phyloP scores from a whole-genome alignment of 2,113 vertebrate genomes.

The Oreochromis niloticus region DNA sequence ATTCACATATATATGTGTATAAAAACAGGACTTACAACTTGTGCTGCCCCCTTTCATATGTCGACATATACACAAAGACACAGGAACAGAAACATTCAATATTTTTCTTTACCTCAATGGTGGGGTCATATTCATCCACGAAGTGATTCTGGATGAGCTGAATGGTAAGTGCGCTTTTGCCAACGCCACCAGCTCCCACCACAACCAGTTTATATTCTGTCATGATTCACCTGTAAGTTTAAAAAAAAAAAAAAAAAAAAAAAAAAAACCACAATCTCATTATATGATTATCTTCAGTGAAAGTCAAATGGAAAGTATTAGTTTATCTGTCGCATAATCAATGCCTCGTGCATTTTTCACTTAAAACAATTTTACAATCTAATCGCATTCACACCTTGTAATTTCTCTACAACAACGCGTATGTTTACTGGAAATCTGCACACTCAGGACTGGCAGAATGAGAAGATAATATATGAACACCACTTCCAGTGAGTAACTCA shows the following conservation, averaged over 20 bases:
- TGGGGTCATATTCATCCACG: conserved; percentile 78
- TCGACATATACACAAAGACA: background rate
- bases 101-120: conserved; percentile 70
- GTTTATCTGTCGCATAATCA: background rate
- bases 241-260: background rate
- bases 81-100: background rate
- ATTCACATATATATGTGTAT: background rate
- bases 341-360: background rate
- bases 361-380: background rate
- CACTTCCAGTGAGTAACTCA: background rate
- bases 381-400: background rate
- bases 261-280: background rate
- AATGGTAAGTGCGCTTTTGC: conserved; percentile 77
- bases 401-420: background rate
- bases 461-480: background rate
- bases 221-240: conserved; percentile 70
- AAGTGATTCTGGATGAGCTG: conserved; percentile 80
- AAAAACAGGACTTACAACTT: background rate
- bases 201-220: conserved; percentile 79
- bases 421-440: background rate
- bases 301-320: background rate
- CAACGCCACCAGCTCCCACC: conserved; percentile 77
- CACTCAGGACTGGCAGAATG: background rate
- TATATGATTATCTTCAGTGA: background rate
- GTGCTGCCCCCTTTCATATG: background rate